Evolutionary conservation across 2,797 vertebrate species (phyloP), one percentile per base, ranked within the genome.

Genomic region (Stomatorhinus walkeri): DNA sequence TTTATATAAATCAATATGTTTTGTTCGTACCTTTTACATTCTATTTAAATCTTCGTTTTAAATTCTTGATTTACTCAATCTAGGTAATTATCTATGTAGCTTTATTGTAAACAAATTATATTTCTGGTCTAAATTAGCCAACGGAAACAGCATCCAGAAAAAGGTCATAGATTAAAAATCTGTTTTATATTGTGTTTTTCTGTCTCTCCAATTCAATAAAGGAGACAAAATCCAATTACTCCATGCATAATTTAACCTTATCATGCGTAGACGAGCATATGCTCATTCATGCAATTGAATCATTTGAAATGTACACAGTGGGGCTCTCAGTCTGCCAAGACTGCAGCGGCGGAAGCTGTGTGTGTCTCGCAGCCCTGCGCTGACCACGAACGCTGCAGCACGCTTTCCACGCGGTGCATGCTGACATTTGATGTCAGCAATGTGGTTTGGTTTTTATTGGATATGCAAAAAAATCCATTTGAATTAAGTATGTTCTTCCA

Each of bases 281-380:
- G 96, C 93, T 96, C 94, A 92, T 95, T 95, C 92, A 91, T 94
- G 92, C 95, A 95, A 96, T 95, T 92, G 92, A 96, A 96, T 95
- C 92, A 95, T 94, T 94, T 93, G 93, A 93, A 94, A 94, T 94
- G 91, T 93, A 92, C 95, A 93, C 94, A 93, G 95, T 94, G 93
- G 94, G 94, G 90, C 88, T 89, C 92, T 89, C 91, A 91, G 94
- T 89, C 92, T 94, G 95, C 93, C 94, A 94, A 90, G 91, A 91
- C 90, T 91, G 92, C 93, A 95, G 93, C 94, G 93, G 93, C 94
- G 93, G 89, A 91, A 91, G 94, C 92, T 88, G 88, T 91, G 92
- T 89, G 91, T 92, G 51, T 89, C 92, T 92, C 90, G 88, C 72
- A 90, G 87, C 83, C 85, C 1, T 32, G 79, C 40, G 56, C 36